Evolutionary conservation across 1,140 invertebrate genomes (phyloP).

Genomic region (Pygmarrhopalites habei): DNA sequence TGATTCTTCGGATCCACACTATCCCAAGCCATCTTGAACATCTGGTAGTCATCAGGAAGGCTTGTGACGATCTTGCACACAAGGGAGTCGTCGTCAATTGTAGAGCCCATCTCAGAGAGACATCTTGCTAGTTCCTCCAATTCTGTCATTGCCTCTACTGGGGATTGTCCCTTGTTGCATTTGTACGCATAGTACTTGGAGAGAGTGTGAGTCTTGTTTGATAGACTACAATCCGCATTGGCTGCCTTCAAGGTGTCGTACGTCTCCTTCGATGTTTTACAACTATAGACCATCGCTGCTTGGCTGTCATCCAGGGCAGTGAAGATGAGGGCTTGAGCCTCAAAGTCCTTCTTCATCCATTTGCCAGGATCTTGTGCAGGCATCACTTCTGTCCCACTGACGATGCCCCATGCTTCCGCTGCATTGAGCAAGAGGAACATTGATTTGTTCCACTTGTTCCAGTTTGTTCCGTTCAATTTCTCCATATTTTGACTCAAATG

Average conservation of each 20-base stretch:
- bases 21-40: slow-evolving; percentile 15
- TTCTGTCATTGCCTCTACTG: slow-evolving; percentile 1
- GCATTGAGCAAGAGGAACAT: neutral
- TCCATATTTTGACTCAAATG: neutral
- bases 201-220: slow-evolving; percentile 11
- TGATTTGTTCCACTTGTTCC: neutral
- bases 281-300: neutral
- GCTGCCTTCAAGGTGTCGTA: neutral
- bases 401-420: neutral
- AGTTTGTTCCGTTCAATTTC: neutral
- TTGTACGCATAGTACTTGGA: slow-evolving; percentile 9
- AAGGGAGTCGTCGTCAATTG: neutral
- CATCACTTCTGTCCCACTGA: neutral
- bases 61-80: slow-evolving; percentile 11
- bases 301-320: neutral
- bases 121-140: neutral
- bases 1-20: slow-evolving; percentile 8
- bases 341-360: neutral
- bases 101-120: slow-evolving; percentile 2
- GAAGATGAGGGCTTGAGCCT: slow-evolving; percentile 1
- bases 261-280: slow-evolving; percentile 8
- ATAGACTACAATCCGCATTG: neutral
- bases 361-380: neutral
- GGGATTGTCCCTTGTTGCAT: neutral
- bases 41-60: slow-evolving; percentile 1